Conservation (phyloP, 2,113 vertebrate species). For the Aptenodytes patagonicus region DNA sequence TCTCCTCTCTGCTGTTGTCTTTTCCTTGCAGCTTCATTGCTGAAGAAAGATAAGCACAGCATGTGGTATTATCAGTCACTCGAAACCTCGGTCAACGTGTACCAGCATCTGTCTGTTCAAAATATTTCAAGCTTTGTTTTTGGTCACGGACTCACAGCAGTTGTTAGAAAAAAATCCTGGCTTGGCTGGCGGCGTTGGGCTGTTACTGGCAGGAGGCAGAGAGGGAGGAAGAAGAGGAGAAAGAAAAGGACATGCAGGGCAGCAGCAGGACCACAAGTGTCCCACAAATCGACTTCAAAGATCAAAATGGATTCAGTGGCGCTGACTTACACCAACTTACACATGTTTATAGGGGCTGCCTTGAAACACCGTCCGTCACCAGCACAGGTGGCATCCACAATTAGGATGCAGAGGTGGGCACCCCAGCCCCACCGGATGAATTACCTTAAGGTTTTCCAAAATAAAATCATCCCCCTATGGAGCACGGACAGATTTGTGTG, state of each 20-base stretch:
- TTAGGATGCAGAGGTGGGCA: neutral
- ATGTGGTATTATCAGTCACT: neutral
- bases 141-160: neutral
- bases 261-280: neutral
- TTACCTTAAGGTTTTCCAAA: neutral
- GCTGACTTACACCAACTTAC: neutral
- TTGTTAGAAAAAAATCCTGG: neutral
- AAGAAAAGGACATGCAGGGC: neutral
- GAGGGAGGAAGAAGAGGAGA: neutral
- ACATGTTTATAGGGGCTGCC: neutral
- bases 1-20: neutral
- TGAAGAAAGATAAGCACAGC: neutral
- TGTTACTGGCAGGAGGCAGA: neutral
- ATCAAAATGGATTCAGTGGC: accelerated
- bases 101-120: neutral
- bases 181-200: accelerated
- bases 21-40: neutral
- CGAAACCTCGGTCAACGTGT: neutral
- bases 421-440: neutral
- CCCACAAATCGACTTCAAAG: neutral
- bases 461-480: neutral
- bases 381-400: neutral
- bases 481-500: neutral
- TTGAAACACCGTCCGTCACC: neutral
- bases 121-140: neutral